Percentiles rank a stretch among this genome's conserved stretches.
phyloP scores from a whole-genome alignment of 2,888 invertebrate genomes.

The Mamestra brassicae region DNA sequence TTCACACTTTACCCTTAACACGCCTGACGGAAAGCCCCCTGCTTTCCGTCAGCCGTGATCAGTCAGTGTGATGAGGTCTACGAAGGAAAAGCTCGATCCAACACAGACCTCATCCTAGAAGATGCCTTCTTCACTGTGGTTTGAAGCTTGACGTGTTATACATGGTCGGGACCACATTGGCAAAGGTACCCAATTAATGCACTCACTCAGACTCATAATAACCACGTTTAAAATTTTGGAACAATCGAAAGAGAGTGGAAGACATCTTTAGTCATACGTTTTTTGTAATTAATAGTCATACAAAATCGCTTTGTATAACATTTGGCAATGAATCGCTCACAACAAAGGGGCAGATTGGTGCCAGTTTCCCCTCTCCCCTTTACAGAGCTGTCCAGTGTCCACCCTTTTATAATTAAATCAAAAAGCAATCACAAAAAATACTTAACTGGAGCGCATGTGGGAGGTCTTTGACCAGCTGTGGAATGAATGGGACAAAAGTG shows the following conservation, averaged over 20 bases:
- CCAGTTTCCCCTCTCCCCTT: slow-evolving; percentile 18
- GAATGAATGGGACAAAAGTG: slow-evolving; percentile 6
- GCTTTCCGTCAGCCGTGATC: no score
- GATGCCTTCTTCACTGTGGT: no score
- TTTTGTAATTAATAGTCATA: slow-evolving; percentile 29
- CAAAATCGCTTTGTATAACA: slow-evolving; percentile 34
- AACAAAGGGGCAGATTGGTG: slow-evolving; percentile 34
- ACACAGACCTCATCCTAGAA: no score
- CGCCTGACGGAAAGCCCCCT: no score
- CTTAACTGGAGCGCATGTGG: slow-evolving; percentile 26
- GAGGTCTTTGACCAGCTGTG: slow-evolving; percentile 6
- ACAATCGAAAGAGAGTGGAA: neutral
- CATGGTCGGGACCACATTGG: no score
- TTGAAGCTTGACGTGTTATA: no score
- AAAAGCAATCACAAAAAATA: slow-evolving; percentile 43
- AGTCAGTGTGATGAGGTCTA: no score
- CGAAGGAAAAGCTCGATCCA: no score
- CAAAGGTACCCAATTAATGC: no score
- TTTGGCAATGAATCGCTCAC: slow-evolving; percentile 37
- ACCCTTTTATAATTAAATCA: slow-evolving; percentile 40
- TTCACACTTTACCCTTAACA: no score
- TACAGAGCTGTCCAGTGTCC: slow-evolving; percentile 16
- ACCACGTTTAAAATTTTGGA: neutral
- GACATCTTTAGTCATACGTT: slow-evolving; percentile 25
- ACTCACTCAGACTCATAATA: no score